phyloP scores from a whole-genome alignment of 1,140 invertebrate species.

The Pseudomyrmex cubaensis region DNA sequence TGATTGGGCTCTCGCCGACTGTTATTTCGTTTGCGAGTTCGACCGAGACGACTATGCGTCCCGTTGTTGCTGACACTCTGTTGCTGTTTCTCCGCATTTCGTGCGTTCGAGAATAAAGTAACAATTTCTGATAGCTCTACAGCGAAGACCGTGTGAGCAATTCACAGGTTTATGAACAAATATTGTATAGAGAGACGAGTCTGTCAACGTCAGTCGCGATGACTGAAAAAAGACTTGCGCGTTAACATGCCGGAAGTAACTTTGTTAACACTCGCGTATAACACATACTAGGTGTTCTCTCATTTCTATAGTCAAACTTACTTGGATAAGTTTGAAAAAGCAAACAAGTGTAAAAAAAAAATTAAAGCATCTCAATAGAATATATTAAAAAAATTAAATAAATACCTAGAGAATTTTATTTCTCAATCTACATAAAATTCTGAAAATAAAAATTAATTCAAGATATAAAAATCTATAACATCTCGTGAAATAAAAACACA shows the following conservation, averaged over 20 bases:
- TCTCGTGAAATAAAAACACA: neutral
- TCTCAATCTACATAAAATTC: no score
- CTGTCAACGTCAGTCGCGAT: conserved; percentile 27
- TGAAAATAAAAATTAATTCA: no score
- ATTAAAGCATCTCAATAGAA: neutral
- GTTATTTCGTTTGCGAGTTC: conserved; percentile 57
- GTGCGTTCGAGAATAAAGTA: neutral
- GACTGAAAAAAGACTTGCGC: conserved; percentile 4
- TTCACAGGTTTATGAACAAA: conserved; percentile 31
- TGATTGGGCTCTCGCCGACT: conserved; percentile 54
- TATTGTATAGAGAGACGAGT: conserved; percentile 3
- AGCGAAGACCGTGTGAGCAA: conserved; percentile 4
- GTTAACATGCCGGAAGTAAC: conserved; percentile 29
- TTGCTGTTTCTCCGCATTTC: neutral
- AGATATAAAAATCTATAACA: neutral
- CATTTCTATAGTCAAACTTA: neutral
- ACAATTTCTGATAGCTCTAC: conserved; percentile 35
- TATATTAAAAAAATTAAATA: neutral
- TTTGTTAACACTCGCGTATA: neutral
- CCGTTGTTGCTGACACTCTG: neutral
- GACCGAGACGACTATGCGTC: conserved; percentile 2
- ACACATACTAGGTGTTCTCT: neutral
- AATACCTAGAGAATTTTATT: neutral
- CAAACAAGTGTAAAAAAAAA: neutral
- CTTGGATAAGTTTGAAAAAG: neutral